Base-by-base conservation (phyloP, 2,113 vertebrate genomes). In the Chloroceryle aenea region DNA sequence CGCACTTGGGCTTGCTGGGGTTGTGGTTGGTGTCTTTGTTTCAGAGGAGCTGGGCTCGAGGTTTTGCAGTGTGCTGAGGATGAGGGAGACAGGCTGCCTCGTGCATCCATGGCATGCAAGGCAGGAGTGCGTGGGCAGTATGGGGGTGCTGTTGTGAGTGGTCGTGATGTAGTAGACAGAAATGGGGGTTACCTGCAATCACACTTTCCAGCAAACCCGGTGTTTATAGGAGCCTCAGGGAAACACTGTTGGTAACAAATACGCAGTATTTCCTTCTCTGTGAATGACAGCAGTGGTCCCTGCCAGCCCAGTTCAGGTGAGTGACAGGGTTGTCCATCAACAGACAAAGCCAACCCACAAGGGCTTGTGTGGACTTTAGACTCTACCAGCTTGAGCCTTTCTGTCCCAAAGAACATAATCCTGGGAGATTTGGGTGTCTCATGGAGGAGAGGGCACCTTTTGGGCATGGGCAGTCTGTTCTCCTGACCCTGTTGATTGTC, bases 121-220 rank as follows among this genome's bases (percentile, higher is more conserved):
- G 32, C 74, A 29, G 7, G 62, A 38, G 10, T 4, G 66, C 1
- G 0, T 20, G 81, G 87, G 56, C 1, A 15, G 30, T 8, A 0
- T 3, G 1, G 62, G 48, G 78, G 21, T 2, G 4, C 72, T 6
- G 12, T 7, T 19, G 40, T 4, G 50, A 26, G 76, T 1, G 8
- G 45, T 10, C 4, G 0, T 12, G 85, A 52, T 56, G 85, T 34
- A 38, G 72, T 61, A 53, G 38, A 27, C 75, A 64, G n/a, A 20
- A 62, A 19, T 1, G 27, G n/a, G 48, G 83, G 12, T 30, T n/a
- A 27, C 36, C 62, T 64, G 47, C 25, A 10, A 6, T 26, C 45
- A 7, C 19, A 30, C 22, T 72, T 64, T 9, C 66, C 61, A 6
- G 56, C 43, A 64, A 74, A 58, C 40, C 15, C 50, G 4, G 38